Conservation (phyloP, 2,113 vertebrate genomes). For the Thamnophis sirtalis region DNA sequence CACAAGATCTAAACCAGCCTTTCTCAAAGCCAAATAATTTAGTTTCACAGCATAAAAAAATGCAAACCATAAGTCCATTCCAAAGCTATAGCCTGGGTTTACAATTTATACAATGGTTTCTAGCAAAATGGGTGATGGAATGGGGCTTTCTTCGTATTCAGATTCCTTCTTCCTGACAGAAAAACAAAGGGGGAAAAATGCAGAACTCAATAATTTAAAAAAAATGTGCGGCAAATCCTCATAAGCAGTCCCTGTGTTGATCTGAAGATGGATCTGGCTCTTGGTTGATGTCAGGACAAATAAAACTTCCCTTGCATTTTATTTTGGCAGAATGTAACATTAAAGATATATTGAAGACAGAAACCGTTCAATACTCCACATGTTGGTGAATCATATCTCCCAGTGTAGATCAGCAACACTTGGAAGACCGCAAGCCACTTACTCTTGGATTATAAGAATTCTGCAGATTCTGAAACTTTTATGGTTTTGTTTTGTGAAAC, state of each 20-base stretch:
- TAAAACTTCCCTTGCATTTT: neutral
- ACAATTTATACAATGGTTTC: neutral
- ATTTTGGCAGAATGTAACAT: neutral
- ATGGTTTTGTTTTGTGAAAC: slow-evolving; percentile 2
- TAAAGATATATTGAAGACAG: neutral
- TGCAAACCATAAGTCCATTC: neutral
- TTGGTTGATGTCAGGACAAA: neutral
- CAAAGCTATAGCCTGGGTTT: neutral
- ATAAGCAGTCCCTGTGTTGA: neutral
- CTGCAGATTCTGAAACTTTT: neutral
- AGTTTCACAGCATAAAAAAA: neutral
- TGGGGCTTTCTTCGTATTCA: rapidly evolving
- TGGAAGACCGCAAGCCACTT: neutral
- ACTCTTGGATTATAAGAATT: slow-evolving; percentile 10
- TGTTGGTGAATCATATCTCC: neutral
- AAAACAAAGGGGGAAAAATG: neutral
- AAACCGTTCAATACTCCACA: neutral
- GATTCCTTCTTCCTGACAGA: too few relatives aligned
- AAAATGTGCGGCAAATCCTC: neutral
- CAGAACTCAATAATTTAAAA: neutral
- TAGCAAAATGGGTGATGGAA: neutral
- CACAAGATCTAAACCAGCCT: neutral
- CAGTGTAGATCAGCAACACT: neutral
- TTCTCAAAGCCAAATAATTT: neutral
- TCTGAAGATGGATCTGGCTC: neutral